Evolutionary conservation across 1,140 invertebrate genomes (phyloP).

Genomic region (Leptopilina boulardi): DNA sequence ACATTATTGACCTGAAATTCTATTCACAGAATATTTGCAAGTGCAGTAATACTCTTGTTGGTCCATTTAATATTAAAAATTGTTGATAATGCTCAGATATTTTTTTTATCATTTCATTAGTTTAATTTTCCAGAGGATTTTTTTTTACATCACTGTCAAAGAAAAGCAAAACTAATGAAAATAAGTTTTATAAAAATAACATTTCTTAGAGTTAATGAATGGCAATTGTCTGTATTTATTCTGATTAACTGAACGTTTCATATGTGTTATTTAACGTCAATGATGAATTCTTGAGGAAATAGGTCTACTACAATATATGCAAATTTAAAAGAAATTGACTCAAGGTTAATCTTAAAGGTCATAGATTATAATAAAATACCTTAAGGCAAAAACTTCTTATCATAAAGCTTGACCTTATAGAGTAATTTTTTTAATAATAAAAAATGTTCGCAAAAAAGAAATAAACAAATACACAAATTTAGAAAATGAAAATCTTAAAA

Average conservation of each 20-base stretch:
- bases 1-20: no score
- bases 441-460: not conserved
- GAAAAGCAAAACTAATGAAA: no score
- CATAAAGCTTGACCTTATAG: conserved; percentile 11
- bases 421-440: not conserved
- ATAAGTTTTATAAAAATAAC: no score
- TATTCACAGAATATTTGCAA: no score
- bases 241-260: not conserved
- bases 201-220: no score
- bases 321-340: conserved; percentile 13
- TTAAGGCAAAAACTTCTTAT: not conserved
- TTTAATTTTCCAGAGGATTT: no score
- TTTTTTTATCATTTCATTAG: not conserved
- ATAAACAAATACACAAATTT: not conserved
- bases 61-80: no score
- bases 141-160: no score
- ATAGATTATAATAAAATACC: conserved; percentile 3
- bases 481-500: not conserved
- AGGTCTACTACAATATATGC: not conserved
- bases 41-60: no score
- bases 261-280: not conserved
- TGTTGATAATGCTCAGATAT: not conserved
- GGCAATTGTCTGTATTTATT: not conserved
- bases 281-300: not conserved
- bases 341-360: conserved; percentile 25